Base-by-base conservation (phyloP, 2,888 invertebrate species). In the Ceratothoa steindachneri region DNA sequence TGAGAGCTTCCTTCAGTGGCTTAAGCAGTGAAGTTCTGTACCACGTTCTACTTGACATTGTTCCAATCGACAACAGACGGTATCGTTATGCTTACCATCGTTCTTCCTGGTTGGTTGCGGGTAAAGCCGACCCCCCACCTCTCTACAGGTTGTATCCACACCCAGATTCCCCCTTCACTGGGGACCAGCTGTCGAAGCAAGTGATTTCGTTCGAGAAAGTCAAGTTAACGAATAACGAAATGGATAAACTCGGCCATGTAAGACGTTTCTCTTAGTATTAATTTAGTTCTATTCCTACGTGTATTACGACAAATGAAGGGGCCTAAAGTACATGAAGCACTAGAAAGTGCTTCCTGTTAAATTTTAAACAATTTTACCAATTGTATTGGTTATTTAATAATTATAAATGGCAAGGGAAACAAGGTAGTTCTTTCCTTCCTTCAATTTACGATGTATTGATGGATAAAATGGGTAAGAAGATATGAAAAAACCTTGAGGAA, bases 141-240 rank as follows among this genome's bases (percentile, higher is more conserved):
- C 95, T 95, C 79, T 91, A 93, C 80, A 88, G 97, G 80, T 90
- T 97, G 83, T 96, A 96, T 88, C 90, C 94, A 73, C 97, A 98
- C 87, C 97, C 97, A 52, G 97, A 98, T 86, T 94, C 95, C 76
- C 97, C 97, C 77, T 96, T 93, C 86, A 92, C 92, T 82, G 95
- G 95, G 66, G 96, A 97, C 84, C 96, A 97, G 85, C 89, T 97
- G 82, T 89, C 92, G 84, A 96, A 97, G 86, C 96, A 97, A 87
- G 94, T 96, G 84, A 93, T 97, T 83, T 95, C 96, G 82, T 97
- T 97, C 87, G 97, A 98, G 87, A 97, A 97, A 87, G 93, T 97
- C 85, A 97, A 97, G 86, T 89, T 97, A 82, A 97, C 97, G 83
- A 98, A 97, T 86, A 97, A 97, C 86, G 96, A 97, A 86, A 93